These are phyloP conservation scores for Eulemur albifrons DNA, from an alignment of 2,797 vertebrate genomes.

Conservation along the genomic window DNA sequence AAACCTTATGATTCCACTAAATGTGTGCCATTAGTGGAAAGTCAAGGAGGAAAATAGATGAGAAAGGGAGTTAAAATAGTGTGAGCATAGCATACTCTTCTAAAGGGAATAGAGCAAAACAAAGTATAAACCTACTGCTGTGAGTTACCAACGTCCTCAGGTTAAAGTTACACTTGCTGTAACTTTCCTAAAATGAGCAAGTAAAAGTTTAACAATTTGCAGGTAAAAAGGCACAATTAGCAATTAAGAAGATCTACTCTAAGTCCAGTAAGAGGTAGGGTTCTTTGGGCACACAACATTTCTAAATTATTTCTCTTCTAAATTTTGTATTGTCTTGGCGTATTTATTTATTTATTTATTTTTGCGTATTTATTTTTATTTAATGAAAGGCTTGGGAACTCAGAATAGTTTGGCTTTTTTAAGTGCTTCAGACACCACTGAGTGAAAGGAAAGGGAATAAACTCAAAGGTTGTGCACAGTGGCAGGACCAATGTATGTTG, in stretches of 20 bases:
- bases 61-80: not conserved
- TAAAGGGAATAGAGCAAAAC: not conserved
- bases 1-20: not conserved
- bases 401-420: not conserved
- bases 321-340: not conserved
- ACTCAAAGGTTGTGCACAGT: too few species aligned
- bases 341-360: not conserved
- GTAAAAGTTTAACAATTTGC: not conserved
- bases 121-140: not conserved
- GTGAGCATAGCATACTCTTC: not conserved
- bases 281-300: not conserved
- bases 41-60: not conserved
- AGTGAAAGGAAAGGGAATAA: not conserved
- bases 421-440: not conserved
- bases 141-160: not conserved
- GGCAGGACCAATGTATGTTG: not conserved
- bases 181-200: not conserved
- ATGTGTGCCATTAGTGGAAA: not conserved
- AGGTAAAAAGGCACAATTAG: not conserved
- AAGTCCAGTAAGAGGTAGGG: not conserved
- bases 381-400: not conserved
- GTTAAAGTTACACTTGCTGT: not conserved
- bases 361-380: not conserved
- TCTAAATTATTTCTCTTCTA: not conserved
- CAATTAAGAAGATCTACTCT: not conserved